These are phyloP conservation scores for Oreocharis arfaki DNA, from an alignment of 2,113 vertebrate genomes.

Conservation along the genomic window DNA sequence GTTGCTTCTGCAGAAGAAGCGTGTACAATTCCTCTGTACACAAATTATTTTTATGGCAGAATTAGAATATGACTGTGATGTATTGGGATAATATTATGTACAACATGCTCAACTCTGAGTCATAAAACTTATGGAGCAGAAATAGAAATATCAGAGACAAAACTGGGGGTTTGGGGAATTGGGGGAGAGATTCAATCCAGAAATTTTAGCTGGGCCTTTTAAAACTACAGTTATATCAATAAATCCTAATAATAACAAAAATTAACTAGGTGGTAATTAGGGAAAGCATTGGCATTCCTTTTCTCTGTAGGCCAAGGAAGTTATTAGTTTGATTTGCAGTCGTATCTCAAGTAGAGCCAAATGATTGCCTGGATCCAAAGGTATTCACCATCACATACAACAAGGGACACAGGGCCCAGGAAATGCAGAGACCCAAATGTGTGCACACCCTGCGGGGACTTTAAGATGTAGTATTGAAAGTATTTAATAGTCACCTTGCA, in stretches of 20 bases:
- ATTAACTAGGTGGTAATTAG: not conserved
- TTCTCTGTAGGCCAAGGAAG: not conserved
- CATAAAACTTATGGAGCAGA: not conserved
- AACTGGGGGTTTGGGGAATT: not conserved
- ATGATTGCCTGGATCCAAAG: not conserved
- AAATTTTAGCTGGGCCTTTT: not conserved
- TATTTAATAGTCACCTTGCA: not conserved
- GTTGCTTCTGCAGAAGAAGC: not conserved
- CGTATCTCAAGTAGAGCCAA: not conserved
- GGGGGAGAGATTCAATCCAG: not conserved
- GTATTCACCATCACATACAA: not conserved
- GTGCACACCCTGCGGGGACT: not conserved
- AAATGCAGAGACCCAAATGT: not conserved
- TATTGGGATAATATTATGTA: not conserved
- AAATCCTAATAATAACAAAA: slow-evolving; percentile 2
- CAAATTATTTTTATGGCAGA: not conserved
- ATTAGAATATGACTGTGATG: not conserved
- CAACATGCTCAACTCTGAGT: not conserved
- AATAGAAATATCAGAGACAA: not conserved
- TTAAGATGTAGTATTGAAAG: not conserved
- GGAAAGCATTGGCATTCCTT: not conserved
- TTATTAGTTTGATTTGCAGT: slow-evolving; percentile 5
- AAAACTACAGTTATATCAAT: not conserved
- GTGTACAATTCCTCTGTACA: not conserved
- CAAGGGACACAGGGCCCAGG: not conserved